Conservation (phyloP, 2,797 vertebrate species). For the Cuniculus paca region DNA sequence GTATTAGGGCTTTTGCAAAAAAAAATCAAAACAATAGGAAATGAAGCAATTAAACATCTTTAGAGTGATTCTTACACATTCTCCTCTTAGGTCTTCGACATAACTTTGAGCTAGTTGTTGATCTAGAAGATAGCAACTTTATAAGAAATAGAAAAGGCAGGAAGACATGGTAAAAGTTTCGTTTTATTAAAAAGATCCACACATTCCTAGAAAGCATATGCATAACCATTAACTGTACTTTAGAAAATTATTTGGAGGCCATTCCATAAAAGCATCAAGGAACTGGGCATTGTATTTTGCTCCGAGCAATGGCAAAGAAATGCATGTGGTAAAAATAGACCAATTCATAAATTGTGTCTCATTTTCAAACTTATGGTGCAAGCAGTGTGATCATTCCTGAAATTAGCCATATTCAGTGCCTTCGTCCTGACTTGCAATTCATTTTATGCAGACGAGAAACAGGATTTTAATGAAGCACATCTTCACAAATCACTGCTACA, state of each 20-base stretch:
- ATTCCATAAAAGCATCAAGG: constrained; percentile 38
- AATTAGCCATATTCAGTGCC: constrained; percentile 57
- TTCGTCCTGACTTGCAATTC: constrained; percentile 44
- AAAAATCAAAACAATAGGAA: constrained; percentile 74
- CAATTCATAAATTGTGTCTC: constrained; percentile 60
- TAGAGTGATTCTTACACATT: constrained; percentile 7
- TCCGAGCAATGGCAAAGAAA: constrained; percentile 53
- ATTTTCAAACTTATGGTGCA: constrained; percentile 70
- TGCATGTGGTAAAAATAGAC: constrained; percentile 30
- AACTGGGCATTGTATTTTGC: not conserved
- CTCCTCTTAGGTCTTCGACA: constrained; percentile 6
- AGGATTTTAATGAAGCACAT: constrained; percentile 59
- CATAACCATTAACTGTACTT: not conserved
- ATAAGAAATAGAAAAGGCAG: not conserved
- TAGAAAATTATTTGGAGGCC: constrained; percentile 52
- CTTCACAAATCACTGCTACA: constrained; percentile 65
- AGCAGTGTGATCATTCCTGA: constrained; percentile 60
- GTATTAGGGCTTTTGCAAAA: constrained; percentile 44
- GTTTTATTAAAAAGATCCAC: constrained; percentile 51
- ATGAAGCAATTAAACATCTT: constrained; percentile 79
- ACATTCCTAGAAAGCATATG: constrained; percentile 16
- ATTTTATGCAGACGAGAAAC: constrained; percentile 60
- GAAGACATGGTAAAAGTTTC: constrained; percentile 58
- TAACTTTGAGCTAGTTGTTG: constrained; percentile 33
- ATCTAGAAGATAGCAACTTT: constrained; percentile 62